These are phyloP conservation scores for Zoanthus gigantus DNA, from an alignment of 92 coral and sea anemone species.

Conservation along the genomic window DNA sequence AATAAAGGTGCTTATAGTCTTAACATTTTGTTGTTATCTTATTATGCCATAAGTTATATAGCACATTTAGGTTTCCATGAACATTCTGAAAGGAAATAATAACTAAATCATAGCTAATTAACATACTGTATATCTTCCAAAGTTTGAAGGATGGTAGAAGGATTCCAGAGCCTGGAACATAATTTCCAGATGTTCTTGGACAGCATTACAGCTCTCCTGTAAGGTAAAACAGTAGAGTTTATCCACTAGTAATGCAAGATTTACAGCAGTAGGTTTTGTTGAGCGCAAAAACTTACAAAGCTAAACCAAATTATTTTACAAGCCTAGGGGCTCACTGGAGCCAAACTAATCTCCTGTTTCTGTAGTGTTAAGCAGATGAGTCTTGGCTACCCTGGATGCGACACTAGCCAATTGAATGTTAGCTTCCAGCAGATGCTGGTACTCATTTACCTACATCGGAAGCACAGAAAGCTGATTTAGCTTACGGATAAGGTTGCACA, in stretches of 20 bases:
- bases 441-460: too few relatives aligned
- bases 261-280: not conserved
- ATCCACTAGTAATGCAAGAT: not conserved
- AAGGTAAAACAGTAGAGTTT: not conserved
- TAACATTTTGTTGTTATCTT: too few relatives aligned
- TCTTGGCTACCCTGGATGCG: too few relatives aligned
- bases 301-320: not conserved
- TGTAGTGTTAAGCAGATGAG: too few relatives aligned
- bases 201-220: conserved; percentile 74
- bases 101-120: not conserved
- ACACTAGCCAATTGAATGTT: too few relatives aligned
- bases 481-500: too few relatives aligned
- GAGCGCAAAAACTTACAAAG: not conserved
- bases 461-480: too few relatives aligned
- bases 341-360: too few relatives aligned
- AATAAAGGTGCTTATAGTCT: too few relatives aligned
- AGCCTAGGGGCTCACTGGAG: not conserved
- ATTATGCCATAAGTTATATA: too few relatives aligned
- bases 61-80: not conserved
- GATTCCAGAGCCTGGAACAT: conserved; percentile 93
- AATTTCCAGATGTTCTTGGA: conserved; percentile 84
- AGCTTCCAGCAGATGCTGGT: too few relatives aligned
- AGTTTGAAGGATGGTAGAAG: conserved; percentile 95
- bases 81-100: not conserved
- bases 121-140: conserved; percentile 91